Conservation (phyloP, 1,140 invertebrate genomes). For the Drosophila auraria region DNA sequence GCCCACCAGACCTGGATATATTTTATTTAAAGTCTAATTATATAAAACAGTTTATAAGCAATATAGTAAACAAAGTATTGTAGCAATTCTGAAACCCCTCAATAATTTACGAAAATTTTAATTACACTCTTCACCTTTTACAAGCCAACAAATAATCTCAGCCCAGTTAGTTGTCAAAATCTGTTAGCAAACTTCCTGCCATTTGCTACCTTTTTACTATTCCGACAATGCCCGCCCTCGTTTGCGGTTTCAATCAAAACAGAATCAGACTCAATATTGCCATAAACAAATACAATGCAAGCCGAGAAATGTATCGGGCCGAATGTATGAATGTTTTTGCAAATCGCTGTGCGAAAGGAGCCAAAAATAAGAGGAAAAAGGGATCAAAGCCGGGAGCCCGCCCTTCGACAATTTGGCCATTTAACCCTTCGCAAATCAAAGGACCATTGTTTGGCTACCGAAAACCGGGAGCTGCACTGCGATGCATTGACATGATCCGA, state of each 20-base stretch:
- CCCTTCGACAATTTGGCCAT: slow-evolving; percentile 50
- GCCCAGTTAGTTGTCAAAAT: slow-evolving; percentile 42
- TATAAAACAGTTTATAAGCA: background rate
- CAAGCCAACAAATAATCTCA: background rate
- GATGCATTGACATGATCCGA: slow-evolving; percentile 73
- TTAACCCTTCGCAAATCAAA: slow-evolving; percentile 67
- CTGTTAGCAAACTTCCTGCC: slow-evolving; percentile 24
- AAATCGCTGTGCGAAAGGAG: slow-evolving; percentile 53
- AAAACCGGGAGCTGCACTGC: slow-evolving; percentile 38
- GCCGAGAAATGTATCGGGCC: slow-evolving; percentile 16
- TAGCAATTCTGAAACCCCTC: background rate
- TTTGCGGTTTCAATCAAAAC: slow-evolving; percentile 51
- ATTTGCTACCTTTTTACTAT: slow-evolving; percentile 13
- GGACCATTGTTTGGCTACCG: slow-evolving; percentile 51
- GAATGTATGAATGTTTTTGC: slow-evolving; percentile 36
- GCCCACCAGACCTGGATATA: background rate
- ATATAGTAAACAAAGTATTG: background rate
- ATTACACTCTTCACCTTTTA: background rate
- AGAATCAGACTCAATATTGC: slow-evolving; percentile 53
- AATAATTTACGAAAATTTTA: background rate
- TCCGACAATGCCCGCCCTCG: slow-evolving; percentile 30
- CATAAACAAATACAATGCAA: slow-evolving; percentile 60
- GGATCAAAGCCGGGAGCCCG: slow-evolving; percentile 58
- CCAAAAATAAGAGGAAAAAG: slow-evolving; percentile 15
- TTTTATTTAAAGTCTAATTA: background rate